These are phyloP conservation scores for Mormyrus hasselquistii DNA, from an alignment of 2,797 vertebrate species.

Conservation along the genomic window DNA sequence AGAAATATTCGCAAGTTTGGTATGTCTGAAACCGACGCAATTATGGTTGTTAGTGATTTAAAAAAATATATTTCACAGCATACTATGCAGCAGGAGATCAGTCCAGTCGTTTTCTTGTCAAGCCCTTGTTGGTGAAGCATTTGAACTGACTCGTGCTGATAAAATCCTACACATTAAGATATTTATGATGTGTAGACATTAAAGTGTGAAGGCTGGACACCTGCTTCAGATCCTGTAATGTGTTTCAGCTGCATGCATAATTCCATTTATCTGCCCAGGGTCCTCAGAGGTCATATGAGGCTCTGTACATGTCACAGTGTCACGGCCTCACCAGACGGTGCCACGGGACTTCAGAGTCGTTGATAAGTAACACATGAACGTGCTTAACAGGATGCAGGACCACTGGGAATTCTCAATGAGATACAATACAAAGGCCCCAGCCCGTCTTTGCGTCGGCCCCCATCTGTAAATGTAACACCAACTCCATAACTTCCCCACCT, in stretches of 20 bases:
- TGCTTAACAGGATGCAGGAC: conserved; percentile 39
- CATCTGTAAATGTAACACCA: background rate
- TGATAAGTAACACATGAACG: conserved; percentile 38
- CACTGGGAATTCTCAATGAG: background rate
- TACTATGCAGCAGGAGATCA: background rate
- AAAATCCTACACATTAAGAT: background rate
- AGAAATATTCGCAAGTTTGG: background rate
- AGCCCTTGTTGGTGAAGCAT: background rate
- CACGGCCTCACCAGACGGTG: conserved; percentile 22
- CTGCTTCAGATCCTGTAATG: conserved; percentile 42
- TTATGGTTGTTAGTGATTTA: background rate
- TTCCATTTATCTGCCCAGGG: conserved; percentile 37
- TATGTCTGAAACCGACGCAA: background rate
- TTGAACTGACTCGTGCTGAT: background rate
- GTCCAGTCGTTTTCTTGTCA: background rate
- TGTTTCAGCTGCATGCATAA: conserved; percentile 37
- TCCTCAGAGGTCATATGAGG: conserved; percentile 29
- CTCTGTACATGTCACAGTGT: conserved; percentile 30
- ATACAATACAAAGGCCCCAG: background rate
- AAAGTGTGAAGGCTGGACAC: conserved; percentile 31
- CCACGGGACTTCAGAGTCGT: conserved; percentile 22
- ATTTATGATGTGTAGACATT: background rate
- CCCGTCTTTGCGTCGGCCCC: background rate
- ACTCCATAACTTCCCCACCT: background rate
- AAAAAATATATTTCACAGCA: background rate